A percentile compares a stretch with the other conserved stretches of the same genome.
These are phyloP conservation scores for Typhlichthys subterraneus DNA, from an alignment of 2,797 vertebrate genomes.

Conservation along the genomic window DNA sequence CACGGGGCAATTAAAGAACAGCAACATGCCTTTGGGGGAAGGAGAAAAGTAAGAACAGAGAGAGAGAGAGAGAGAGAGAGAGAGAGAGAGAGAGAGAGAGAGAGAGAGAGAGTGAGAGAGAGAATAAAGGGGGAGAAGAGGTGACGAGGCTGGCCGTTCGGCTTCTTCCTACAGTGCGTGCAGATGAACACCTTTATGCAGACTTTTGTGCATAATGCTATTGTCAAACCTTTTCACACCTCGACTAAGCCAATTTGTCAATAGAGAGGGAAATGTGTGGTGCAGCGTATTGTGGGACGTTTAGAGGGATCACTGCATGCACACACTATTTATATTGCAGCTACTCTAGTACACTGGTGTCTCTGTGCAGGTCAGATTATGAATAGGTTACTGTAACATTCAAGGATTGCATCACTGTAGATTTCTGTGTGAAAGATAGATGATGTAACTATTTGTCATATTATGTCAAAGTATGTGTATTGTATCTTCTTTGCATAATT, in stretches of 20 bases:
- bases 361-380: slow-evolving; percentile 21
- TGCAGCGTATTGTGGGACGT: slow-evolving; percentile 27
- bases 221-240: slow-evolving; percentile 34
- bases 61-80: not conserved
- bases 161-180: slow-evolving; percentile 22
- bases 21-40: slow-evolving; percentile 28
- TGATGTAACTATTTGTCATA: slow-evolving; percentile 10
- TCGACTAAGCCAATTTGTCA: slow-evolving; percentile 24
- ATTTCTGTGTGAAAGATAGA: slow-evolving; percentile 26
- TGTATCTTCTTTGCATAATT: no score
- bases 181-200: slow-evolving; percentile 6
- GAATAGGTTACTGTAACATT: slow-evolving; percentile 20
- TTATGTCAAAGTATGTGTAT: no score
- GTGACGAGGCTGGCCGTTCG: slow-evolving; percentile 19
- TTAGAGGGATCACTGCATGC: slow-evolving; percentile 32
- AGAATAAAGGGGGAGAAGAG: slow-evolving; percentile 7
- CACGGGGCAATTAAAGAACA: slow-evolving; percentile 59
- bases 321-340: slow-evolving; percentile 5
- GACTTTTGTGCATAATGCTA: slow-evolving; percentile 4
- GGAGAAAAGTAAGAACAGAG: not conserved
- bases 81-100: not conserved
- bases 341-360: not conserved
- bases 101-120: not conserved
- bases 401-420: slow-evolving; percentile 17
- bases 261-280: slow-evolving; percentile 5